phyloP scores from a whole-genome alignment of 2,888 invertebrate genomes.

The Autographa pulchrina region DNA sequence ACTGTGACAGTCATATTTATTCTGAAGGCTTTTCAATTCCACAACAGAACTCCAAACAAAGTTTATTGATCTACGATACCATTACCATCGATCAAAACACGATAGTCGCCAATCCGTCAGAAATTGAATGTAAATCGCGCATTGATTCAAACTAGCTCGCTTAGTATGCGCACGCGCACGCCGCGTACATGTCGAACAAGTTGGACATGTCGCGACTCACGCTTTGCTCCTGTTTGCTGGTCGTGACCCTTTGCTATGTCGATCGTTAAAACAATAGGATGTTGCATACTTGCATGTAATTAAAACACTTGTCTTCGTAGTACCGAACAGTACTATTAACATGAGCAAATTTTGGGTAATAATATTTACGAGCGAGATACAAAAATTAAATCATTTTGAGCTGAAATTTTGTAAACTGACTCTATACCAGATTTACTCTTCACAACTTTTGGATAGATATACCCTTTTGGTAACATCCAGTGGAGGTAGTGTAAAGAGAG shows the following conservation, averaged over 20 bases:
- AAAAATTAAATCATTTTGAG: too few species aligned
- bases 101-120: conserved; percentile 45
- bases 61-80: conserved; percentile 59
- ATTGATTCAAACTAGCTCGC: conserved; percentile 43
- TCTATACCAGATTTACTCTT: too few species aligned
- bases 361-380: background rate
- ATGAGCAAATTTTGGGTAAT: conserved; percentile 1
- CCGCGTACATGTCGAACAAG: conserved; percentile 45
- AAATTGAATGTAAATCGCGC: conserved; percentile 57
- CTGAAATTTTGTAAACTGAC: too few species aligned
- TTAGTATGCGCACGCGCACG: conserved; percentile 50
- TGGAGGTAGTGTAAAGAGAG: too few species aligned
- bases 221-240: conserved; percentile 54
- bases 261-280: conserved; percentile 31
- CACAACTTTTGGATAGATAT: too few species aligned
- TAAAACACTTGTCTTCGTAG: background rate
- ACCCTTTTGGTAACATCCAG: too few species aligned
- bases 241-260: conserved; percentile 45
- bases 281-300: conserved; percentile 1
- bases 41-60: conserved; percentile 15
- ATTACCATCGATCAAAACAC: conserved; percentile 55
- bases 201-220: conserved; percentile 33
- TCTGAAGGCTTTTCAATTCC: background rate
- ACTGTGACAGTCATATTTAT: too few species aligned
- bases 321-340: too few species aligned